These are phyloP conservation scores for Seriola quinqueradiata DNA, from an alignment of 2,113 vertebrate genomes.

Conservation along the genomic window DNA sequence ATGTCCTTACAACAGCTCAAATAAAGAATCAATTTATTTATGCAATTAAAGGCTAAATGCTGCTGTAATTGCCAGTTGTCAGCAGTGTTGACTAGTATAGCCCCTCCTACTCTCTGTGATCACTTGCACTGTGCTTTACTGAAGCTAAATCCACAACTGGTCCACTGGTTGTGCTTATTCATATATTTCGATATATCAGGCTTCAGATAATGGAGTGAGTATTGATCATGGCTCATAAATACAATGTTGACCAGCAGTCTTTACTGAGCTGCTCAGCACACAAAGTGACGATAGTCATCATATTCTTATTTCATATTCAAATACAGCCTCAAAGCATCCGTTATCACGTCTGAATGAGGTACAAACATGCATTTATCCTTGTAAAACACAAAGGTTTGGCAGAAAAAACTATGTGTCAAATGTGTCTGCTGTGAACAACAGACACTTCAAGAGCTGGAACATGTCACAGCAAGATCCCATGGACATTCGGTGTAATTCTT, in stretches of 20 bases:
- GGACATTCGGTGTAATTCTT: background rate
- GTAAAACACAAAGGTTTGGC: background rate
- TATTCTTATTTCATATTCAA: no score
- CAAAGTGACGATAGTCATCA: background rate
- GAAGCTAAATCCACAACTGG: background rate
- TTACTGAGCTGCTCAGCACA: conserved; percentile 1
- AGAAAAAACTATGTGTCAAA: background rate
- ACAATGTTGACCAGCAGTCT: background rate
- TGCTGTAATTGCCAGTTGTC: background rate
- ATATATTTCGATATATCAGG: background rate
- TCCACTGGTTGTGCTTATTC: background rate
- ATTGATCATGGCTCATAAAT: background rate
- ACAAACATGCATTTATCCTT: background rate
- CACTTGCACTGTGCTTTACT: background rate
- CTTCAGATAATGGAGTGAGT: background rate
- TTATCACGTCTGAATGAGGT: background rate
- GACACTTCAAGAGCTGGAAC: background rate
- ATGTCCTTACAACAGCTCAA: background rate
- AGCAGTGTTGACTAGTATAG: background rate
- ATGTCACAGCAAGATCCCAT: background rate
- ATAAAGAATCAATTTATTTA: background rate
- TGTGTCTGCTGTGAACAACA: background rate
- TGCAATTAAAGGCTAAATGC: background rate
- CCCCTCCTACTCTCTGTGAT: background rate
- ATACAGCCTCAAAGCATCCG: no score